These are phyloP conservation scores for Pristis pectinata DNA, from an alignment of 2,797 vertebrate genomes.

Conservation along the genomic window DNA sequence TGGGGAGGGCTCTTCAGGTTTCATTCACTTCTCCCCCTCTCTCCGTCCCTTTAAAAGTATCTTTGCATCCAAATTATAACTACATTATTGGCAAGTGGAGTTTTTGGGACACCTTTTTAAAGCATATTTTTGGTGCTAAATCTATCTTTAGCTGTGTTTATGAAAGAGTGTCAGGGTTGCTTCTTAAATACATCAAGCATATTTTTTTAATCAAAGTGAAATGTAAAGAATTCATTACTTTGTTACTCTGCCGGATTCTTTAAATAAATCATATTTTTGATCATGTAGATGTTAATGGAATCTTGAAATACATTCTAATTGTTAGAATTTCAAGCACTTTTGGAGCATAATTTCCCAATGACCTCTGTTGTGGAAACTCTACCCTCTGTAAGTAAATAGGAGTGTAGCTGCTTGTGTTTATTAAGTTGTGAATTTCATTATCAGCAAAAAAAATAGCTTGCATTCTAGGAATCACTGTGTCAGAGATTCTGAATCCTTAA, in stretches of 20 bases:
- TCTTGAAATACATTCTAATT: too few species aligned
- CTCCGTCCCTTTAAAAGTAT: neutral
- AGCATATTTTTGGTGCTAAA: neutral
- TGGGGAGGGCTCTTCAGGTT: neutral
- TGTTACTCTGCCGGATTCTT: neutral
- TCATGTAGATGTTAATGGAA: neutral
- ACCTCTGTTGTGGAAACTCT: neutral
- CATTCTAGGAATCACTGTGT: neutral
- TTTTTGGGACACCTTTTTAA: neutral
- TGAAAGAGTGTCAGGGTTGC: too few species aligned
- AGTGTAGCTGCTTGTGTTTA: neutral
- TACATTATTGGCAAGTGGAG: neutral
- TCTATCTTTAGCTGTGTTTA: neutral
- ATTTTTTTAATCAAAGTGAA: neutral
- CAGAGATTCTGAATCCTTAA: neutral
- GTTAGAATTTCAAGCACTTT: neutral
- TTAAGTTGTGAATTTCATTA: neutral
- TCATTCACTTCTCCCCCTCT: neutral
- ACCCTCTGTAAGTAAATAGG: neutral
- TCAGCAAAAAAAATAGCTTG: neutral
- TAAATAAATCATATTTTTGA: neutral
- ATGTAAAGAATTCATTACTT: neutral
- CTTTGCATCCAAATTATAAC: neutral
- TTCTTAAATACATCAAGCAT: neutral
- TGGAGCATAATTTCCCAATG: neutral